phyloP scores from a whole-genome alignment of 2,888 invertebrate species.

The Cylloceria caligata region DNA sequence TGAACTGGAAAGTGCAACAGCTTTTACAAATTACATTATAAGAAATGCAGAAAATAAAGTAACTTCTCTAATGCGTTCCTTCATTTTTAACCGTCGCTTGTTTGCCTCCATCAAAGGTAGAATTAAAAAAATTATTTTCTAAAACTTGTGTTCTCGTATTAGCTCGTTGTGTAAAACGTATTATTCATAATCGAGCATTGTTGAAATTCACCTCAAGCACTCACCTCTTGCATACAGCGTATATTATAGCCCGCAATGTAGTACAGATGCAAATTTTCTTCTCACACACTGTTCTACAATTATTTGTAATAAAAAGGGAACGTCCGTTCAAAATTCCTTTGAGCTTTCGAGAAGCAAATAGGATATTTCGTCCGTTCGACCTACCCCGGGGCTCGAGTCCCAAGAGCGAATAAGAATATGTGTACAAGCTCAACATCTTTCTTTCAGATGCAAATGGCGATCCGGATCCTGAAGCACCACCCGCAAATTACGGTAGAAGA shows the following conservation, averaged over 20 bases:
- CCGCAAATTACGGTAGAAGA: conserved; percentile 95
- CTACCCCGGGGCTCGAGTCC: not conserved
- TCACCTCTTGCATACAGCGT: conserved; percentile 4
- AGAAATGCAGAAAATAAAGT: not conserved
- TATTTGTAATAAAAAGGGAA: not conserved
- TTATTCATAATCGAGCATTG: not conserved
- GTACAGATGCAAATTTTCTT: conserved; percentile 38
- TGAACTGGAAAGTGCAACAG: not conserved
- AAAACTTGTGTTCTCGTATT: not conserved
- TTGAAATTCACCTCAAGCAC: not conserved
- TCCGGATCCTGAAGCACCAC: conserved; percentile 90
- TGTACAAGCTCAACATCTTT: conserved; percentile 15
- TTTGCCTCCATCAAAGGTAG: no score
- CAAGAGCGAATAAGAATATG: not conserved
- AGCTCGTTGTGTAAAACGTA: no score
- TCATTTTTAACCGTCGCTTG: no score
- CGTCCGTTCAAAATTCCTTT: conserved; percentile 24
- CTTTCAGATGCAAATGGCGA: conserved; percentile 93
- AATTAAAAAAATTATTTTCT: not conserved
- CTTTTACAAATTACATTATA: not conserved
- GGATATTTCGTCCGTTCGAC: conserved; percentile 24
- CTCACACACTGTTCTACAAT: conserved; percentile 26
- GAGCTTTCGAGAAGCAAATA: conserved; percentile 7
- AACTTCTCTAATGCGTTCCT: not conserved
- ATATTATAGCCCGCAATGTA: conserved; percentile 9